Conservation (phyloP, 2,797 vertebrate species). For the Molossus molossus region DNA sequence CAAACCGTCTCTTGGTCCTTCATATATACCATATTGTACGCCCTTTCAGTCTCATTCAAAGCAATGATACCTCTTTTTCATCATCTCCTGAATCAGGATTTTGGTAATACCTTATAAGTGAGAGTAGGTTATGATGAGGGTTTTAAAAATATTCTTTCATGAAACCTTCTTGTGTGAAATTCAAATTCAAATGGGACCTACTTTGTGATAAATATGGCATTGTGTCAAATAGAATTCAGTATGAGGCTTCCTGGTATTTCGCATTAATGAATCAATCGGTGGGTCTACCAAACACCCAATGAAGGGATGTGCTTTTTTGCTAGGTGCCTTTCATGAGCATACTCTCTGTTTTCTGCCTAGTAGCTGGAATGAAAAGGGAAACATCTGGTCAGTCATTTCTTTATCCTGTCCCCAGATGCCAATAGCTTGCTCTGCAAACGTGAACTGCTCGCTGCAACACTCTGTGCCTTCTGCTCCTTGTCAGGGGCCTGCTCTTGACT, state of each 20-base stretch:
- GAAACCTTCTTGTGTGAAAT: background rate
- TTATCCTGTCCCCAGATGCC: constrained; percentile 3
- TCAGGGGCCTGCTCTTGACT: background rate
- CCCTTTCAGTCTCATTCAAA: background rate
- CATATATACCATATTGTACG: background rate
- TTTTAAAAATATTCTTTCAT: background rate
- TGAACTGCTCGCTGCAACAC: background rate
- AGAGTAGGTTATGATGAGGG: background rate
- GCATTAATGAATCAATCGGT: background rate
- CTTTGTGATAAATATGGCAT: background rate
- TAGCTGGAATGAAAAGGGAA: constrained; percentile 26
- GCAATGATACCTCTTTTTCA: background rate
- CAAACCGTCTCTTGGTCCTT: background rate
- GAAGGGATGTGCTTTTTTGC: background rate
- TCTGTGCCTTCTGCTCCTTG: background rate
- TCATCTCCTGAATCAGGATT: background rate
- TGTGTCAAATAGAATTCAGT: background rate
- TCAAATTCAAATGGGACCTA: background rate
- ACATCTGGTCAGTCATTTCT: background rate
- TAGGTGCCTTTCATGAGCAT: background rate
- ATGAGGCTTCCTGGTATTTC: background rate
- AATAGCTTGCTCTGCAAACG: background rate
- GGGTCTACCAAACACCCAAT: background rate
- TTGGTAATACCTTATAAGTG: background rate
- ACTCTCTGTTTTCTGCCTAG: background rate